Evolutionary conservation across 2,888 invertebrate species (phyloP), one percentile per base, ranked within the genome.

Genomic region (Leucophenga maculata): DNA sequence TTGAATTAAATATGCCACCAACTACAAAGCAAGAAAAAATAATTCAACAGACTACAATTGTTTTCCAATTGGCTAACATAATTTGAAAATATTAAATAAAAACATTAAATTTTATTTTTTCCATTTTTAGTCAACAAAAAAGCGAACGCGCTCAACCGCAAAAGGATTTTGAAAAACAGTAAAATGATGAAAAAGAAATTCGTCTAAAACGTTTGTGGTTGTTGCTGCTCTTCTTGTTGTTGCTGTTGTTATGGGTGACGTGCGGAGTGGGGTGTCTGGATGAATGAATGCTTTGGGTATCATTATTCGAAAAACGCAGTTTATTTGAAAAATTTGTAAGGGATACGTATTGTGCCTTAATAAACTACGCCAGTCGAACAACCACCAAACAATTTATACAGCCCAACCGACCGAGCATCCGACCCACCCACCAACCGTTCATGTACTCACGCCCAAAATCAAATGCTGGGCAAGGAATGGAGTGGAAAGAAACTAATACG

Each of bases 91-190:
- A 98, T 89, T 91, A 50, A 50, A 50, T 50, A 18, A n/a, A 50
- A 50, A n/a, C n/a, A 50, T 50, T 9, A 18, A 98, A 88, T 97
- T 98, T 72, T 98, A 97, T 97, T 97, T 97, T 91, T 97, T n/a
- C n/a, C n/a, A n/a, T n/a, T n/a, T 98, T 82, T 4, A 31, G 4
- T 50, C 6, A 50, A 50, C n/a, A 50, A 18, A 59, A 18, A 18
- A n/a, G 13, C 3, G 50, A 39, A 39, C 18, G n/a, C 18, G 50
- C 18, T 50, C n/a, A 50, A 50, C 16, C 50, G 18, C n/a, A 50
- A 50, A 50, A 50, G 18, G 1, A 50, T 50, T 50, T 50, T 50
- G 18, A 50, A 9, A 11, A n/a, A 1, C 6, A 9, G 6, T 18
- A 50, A 50, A 50, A 18, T 18, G 50, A n/a, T 18, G 13, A n/a